Evolutionary conservation across 2,888 invertebrate genomes (phyloP).

Genomic region (Ochropleura leucogaster): DNA sequence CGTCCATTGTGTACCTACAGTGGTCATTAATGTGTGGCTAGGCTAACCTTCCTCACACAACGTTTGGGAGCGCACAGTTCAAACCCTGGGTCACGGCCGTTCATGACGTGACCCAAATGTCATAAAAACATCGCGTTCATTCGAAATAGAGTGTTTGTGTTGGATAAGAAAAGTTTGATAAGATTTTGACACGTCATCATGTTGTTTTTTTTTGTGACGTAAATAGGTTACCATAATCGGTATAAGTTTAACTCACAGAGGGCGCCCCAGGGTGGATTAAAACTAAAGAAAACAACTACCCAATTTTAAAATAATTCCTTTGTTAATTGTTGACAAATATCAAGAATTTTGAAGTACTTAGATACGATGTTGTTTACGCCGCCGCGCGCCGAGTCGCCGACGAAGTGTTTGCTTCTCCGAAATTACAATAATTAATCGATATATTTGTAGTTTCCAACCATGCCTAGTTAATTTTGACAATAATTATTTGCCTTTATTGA

Average conservation of each 20-base stretch:
- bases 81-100: slow-evolving; percentile 51
- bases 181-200: slow-evolving; percentile 8
- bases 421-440: not conserved
- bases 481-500: not conserved
- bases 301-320: not conserved
- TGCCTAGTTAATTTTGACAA: not conserved
- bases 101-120: slow-evolving; percentile 53
- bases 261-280: not conserved
- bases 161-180: slow-evolving; percentile 27
- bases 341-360: not conserved
- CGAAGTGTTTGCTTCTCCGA: not conserved
- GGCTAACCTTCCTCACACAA: slow-evolving; percentile 31
- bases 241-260: not conserved
- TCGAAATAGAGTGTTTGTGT: slow-evolving; percentile 19
- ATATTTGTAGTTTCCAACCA: not conserved
- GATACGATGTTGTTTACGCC: not conserved
- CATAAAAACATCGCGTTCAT: slow-evolving; percentile 25
- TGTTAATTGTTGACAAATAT: not conserved
- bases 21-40: slow-evolving; percentile 12
- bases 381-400: too few relatives aligned
- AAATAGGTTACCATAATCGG: not conserved
- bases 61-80: slow-evolving; percentile 33
- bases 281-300: not conserved
- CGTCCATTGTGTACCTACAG: not conserved
- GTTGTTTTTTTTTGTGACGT: slow-evolving; percentile 1